These are phyloP conservation scores for Cyprinodon diabolis DNA, from an alignment of 2,797 vertebrate genomes.

Conservation along the genomic window DNA sequence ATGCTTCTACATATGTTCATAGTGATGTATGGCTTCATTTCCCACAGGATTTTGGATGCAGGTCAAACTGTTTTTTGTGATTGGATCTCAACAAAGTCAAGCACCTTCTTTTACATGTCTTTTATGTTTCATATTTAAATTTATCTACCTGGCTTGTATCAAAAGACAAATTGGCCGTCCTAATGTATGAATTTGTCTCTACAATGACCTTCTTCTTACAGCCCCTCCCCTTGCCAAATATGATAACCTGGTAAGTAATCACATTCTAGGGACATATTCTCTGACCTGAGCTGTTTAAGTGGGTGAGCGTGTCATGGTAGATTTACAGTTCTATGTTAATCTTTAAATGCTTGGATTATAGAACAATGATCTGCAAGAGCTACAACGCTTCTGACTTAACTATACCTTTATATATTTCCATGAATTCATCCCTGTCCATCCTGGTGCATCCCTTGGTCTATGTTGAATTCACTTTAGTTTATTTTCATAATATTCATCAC, in stretches of 20 bases:
- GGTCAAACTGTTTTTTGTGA: no score
- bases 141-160: background rate
- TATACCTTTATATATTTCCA: background rate
- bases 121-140: no score
- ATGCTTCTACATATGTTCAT: no score
- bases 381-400: background rate
- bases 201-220: background rate
- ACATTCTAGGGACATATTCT: background rate
- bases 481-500: background rate
- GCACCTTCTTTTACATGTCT: no score
- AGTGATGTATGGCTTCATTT: no score
- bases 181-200: background rate
- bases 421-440: background rate
- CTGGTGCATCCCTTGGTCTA: background rate
- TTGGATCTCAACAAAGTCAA: no score
- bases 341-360: background rate
- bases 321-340: no score
- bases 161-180: background rate
- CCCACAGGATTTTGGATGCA: no score
- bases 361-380: background rate
- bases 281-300: background rate
- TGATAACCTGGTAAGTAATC: no score
- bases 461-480: background rate
- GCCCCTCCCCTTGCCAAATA: no score
- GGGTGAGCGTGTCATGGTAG: no score